Evolutionary conservation across 2,113 vertebrate genomes (phyloP).

Genomic region (Trogon melanurus): DNA sequence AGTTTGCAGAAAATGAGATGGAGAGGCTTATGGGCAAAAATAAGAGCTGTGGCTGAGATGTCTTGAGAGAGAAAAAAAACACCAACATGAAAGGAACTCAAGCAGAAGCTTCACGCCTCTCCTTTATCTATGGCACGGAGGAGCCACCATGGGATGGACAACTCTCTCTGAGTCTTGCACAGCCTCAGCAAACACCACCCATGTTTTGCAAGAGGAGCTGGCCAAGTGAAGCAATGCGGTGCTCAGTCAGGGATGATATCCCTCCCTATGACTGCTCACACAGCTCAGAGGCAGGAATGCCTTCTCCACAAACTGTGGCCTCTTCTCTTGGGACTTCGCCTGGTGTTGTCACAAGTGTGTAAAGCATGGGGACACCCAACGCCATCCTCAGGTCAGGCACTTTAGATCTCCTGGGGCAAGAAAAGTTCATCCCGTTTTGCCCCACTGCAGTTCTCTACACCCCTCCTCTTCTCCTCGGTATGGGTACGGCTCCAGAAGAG

Average conservation of each 20-base stretch:
- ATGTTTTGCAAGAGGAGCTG: accelerated
- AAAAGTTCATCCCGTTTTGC: neutral
- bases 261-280: neutral
- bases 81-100: neutral
- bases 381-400: neutral
- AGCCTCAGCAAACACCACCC: neutral
- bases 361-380: neutral
- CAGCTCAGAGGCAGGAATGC: neutral
- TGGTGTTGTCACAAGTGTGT: neutral
- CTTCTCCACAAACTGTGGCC: neutral
- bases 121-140: neutral
- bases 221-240: neutral
- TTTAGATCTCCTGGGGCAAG: neutral
- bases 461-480: neutral
- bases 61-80: neutral
- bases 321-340: neutral
- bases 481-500: neutral
- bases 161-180: neutral
- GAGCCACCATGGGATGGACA: neutral
- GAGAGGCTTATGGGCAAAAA: neutral
- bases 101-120: neutral
- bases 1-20: neutral
- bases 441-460: neutral
- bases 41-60: neutral
- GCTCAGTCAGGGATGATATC: neutral